Base-by-base conservation (phyloP, 2,113 vertebrate species). In the Paralichthys olivaceus region DNA sequence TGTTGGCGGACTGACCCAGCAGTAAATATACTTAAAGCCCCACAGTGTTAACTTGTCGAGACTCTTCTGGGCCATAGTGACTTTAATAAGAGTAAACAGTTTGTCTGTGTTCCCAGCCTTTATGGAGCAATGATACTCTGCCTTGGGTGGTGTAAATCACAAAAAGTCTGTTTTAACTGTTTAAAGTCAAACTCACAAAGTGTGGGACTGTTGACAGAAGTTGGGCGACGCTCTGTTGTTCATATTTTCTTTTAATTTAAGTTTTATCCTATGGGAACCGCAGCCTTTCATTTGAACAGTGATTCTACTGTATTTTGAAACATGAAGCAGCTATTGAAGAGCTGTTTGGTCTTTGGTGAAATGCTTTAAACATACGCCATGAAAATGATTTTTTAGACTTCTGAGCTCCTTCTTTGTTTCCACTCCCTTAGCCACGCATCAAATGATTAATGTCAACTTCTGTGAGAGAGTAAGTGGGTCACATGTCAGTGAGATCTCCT, bases 21-120 rank as follows among this genome's bases (percentile, higher is more conserved):
- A 25, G 62, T 65, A 72, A 81, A 88, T 79, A 78, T 22, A 53
- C 64, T 76, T 67, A 28, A 77, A 76, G 66, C 64, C 72, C 60
- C 25, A 40, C 93, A 85, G 90, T 93, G 93, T 92, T 84, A 89
- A 84, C 45, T 87, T 92, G 79, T 83, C 20, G n/a, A 69, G 75
- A 57, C 64, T 69, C 68, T 72, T 81, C 78, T 73, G 66, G 57
- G 79, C 43, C 14, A 47, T 34, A 54, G 70, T 51, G 81, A 85
- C 77, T 91, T 88, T 91, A 87, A 84, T 77, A 81, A 79, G 69
- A 79, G 54, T 63, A 28, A 66, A 90, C 9, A 34, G 28, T 34
- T 34, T 34, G 32, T 5, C 28, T 34, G 32, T 34, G 32, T 34
- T 34, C 7, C 7, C 32, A 34, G 6, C 32, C 75, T 23, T 49